Conservation (phyloP, 2,113 vertebrate species). For the Dendropsophus ebraccatus region DNA sequence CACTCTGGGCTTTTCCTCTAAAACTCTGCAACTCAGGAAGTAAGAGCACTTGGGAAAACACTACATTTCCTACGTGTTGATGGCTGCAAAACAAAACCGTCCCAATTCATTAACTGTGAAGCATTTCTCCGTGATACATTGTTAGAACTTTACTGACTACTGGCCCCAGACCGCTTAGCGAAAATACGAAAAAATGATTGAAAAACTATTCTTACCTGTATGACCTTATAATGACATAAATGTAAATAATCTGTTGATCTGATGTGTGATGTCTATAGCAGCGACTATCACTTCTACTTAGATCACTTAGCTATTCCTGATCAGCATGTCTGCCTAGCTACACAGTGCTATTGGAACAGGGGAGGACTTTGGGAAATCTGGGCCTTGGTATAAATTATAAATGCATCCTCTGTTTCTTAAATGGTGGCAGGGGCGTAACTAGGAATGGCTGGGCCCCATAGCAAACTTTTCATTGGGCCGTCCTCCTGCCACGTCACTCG, state of each 20-base stretch:
- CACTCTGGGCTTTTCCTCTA: not conserved
- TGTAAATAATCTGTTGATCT: too few relatives aligned
- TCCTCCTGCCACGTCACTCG: too few relatives aligned
- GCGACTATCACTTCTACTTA: not conserved
- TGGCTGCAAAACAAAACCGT: not conserved
- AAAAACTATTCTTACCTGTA: not conserved
- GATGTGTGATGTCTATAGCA: not conserved
- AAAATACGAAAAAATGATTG: not conserved
- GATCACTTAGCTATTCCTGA: not conserved
- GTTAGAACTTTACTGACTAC: not conserved
- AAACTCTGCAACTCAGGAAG: not conserved
- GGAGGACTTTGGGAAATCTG: too few relatives aligned
- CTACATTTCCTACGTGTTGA: slow-evolving; percentile 22
- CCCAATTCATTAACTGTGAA: not conserved
- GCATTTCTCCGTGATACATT: not conserved
- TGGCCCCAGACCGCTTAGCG: not conserved
- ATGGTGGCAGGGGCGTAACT: too few relatives aligned
- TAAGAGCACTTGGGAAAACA: slow-evolving; percentile 7
- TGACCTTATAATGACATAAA: not conserved
- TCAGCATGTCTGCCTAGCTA: too few relatives aligned
- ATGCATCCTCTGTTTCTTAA: too few relatives aligned
- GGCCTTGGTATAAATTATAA: too few relatives aligned
- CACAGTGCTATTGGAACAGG: too few relatives aligned
- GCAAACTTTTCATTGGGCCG: too few relatives aligned
- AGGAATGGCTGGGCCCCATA: too few relatives aligned